Conservation (phyloP, 2,888 invertebrate species). For the Teleiodes luculella region DNA sequence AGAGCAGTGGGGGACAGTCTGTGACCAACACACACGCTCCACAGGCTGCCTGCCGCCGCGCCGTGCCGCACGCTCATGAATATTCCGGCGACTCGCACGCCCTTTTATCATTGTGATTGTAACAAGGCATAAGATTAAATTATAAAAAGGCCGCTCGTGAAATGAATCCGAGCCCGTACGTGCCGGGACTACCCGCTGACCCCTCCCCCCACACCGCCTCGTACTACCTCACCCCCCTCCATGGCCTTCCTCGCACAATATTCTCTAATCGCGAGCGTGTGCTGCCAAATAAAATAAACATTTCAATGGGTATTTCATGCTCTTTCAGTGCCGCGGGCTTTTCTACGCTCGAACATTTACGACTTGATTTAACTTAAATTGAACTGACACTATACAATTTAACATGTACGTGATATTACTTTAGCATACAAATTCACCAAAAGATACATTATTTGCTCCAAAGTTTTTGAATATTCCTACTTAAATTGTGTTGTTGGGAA, state of each 20-base stretch:
- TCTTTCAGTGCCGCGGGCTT: neutral
- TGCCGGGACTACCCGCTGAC: slow-evolving; percentile 33
- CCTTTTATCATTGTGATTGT: slow-evolving; percentile 48
- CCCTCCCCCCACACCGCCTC: neutral
- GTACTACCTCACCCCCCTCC: neutral
- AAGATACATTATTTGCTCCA: too few species aligned
- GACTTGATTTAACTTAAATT: too few species aligned
- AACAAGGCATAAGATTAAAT: slow-evolving; percentile 55
- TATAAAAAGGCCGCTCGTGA: slow-evolving; percentile 49
- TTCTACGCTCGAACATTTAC: neutral
- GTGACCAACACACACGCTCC: neutral
- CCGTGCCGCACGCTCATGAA: slow-evolving; percentile 30
- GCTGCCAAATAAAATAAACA: slow-evolving; percentile 13
- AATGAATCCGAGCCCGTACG: slow-evolving; percentile 47
- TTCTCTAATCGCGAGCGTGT: slow-evolving; percentile 4
- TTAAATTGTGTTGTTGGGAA: too few species aligned
- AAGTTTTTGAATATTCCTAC: too few species aligned
- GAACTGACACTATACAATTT: too few species aligned
- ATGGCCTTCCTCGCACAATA: neutral
- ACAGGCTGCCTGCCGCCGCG: too few species aligned
- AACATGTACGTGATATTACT: too few species aligned
- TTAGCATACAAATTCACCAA: too few species aligned
- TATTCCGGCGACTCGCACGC: slow-evolving; percentile 30
- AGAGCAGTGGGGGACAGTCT: too few species aligned
- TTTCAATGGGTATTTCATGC: slow-evolving; percentile 1